These are phyloP conservation scores for Nasonia vitripennis DNA, from an alignment of 1,140 invertebrate species.

Conservation along the genomic window DNA sequence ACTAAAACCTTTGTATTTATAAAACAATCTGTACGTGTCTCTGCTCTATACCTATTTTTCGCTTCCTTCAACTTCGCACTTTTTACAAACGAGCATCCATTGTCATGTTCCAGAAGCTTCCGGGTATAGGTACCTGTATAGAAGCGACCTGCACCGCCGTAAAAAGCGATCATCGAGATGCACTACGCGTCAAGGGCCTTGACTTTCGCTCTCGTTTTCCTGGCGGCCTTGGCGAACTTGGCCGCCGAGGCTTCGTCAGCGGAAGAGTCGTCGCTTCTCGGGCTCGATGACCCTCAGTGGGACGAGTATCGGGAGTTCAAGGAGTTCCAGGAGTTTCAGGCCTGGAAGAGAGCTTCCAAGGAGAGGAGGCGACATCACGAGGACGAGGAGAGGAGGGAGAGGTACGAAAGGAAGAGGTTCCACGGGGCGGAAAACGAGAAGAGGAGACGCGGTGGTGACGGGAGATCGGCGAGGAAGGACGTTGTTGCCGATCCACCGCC, in stretches of 20 bases:
- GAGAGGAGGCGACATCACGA: neutral
- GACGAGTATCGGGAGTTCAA: conserved; percentile 45
- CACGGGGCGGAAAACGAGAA: neutral
- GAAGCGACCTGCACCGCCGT: no score
- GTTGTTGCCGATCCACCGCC: conserved; percentile 63
- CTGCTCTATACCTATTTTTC: no score
- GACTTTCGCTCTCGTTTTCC: conserved; percentile 27
- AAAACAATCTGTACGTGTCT: no score
- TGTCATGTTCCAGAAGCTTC: no score
- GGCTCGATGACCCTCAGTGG: neutral
- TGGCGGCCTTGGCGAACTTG: conserved; percentile 19
- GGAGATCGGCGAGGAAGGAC: neutral
- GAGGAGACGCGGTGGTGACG: neutral
- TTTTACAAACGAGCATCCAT: no score
- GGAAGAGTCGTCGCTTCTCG: neutral
- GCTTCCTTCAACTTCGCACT: no score
- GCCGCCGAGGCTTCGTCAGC: neutral
- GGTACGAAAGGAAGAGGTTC: neutral
- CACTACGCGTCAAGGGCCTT: neutral
- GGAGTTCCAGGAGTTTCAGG: conserved; percentile 54
- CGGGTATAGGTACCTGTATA: no score
- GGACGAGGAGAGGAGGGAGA: neutral
- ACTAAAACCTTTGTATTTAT: no score
- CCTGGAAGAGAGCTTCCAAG: conserved; percentile 52
- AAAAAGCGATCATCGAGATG: neutral